Evolutionary conservation across 1,140 invertebrate species (phyloP).

Genomic region (Acyrthosiphon pisum): DNA sequence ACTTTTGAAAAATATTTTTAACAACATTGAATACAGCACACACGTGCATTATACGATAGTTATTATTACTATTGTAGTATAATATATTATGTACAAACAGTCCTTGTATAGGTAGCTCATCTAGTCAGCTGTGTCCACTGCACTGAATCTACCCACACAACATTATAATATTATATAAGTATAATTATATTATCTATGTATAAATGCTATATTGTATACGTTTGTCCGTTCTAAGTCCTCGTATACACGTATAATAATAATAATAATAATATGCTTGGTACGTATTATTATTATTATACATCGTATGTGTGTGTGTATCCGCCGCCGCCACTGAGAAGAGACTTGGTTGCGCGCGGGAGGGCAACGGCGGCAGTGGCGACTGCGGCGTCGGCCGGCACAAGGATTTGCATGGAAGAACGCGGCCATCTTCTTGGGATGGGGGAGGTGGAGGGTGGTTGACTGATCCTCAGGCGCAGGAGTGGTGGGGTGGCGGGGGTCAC

Average conservation of each 20-base stretch:
- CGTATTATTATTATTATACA: not conserved
- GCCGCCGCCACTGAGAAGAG: not conserved
- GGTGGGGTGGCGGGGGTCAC: not conserved
- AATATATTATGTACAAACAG: not conserved
- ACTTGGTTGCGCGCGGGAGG: not conserved
- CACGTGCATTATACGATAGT: not conserved
- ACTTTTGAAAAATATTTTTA: too few relatives aligned
- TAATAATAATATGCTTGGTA: not conserved
- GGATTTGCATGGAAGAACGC: constrained; percentile 27
- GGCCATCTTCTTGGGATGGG: not conserved
- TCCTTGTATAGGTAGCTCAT: not conserved
- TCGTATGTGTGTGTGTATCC: not conserved
- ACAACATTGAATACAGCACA: too few relatives aligned
- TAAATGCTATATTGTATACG: not conserved
- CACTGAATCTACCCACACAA: not conserved
- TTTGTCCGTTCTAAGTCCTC: not conserved
- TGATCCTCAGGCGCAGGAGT: not conserved
- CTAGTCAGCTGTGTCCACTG: not conserved
- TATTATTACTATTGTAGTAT: not conserved
- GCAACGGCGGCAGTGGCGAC: not conserved
- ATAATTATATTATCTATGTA: not conserved
- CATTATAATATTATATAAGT: constrained; percentile 2
- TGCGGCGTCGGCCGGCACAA: not conserved
- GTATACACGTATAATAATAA: not conserved
- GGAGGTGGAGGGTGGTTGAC: not conserved